Evolutionary conservation across 2,113 vertebrate species (phyloP), one percentile per base, ranked within the genome.

Genomic region (Herpetotheres cachinnans): DNA sequence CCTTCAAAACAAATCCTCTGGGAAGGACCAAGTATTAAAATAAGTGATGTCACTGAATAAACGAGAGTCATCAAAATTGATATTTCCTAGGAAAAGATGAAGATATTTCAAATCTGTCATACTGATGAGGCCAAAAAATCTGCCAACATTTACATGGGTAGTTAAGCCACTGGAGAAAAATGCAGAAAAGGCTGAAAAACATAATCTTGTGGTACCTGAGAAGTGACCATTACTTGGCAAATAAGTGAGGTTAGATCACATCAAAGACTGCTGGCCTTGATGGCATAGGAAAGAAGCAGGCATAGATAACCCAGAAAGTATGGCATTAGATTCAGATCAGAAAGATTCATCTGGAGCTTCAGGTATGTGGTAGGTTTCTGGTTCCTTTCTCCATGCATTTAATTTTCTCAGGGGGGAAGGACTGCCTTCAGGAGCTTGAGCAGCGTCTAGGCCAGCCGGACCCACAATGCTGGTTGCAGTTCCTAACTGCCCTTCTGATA

Each of bases 1-100:
- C 15, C 25, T 92, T 54, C 82, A 90, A 83, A 95, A 86, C 26
- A 95, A 92, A 59, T 25, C 56, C 46, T 29, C 49, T 77, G 42
- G 58, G 78, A 77, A 78, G 25, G 67, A 87, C 17, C 32, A 69
- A 81, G n/a, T 74, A 94, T 46, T 81, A 84, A 91, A 93, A 61
- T 55, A 85, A 79, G 24, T 25, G 11, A 84, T 86, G 66, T 47
- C 40, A 69, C 26, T 44, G 30, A 85, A 93, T 18, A 95, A 96
- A 77, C 13, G 72, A 50, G 26, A 91, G 24, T 44, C 61, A 81
- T n/a, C 24, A 82, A 69, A 88, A 79, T 2, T 29, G 54, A 38
- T 2, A 66, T 52, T 76, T 88, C 79, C n/a, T 34, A 80, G 34
- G 25, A 79, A 82, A 62, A 86, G 6, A 49, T 6, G 0, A 47